Evolutionary conservation across 1,140 invertebrate species (phyloP), one percentile per base, ranked within the genome.

Genomic region (Megalonaias nervosa): DNA sequence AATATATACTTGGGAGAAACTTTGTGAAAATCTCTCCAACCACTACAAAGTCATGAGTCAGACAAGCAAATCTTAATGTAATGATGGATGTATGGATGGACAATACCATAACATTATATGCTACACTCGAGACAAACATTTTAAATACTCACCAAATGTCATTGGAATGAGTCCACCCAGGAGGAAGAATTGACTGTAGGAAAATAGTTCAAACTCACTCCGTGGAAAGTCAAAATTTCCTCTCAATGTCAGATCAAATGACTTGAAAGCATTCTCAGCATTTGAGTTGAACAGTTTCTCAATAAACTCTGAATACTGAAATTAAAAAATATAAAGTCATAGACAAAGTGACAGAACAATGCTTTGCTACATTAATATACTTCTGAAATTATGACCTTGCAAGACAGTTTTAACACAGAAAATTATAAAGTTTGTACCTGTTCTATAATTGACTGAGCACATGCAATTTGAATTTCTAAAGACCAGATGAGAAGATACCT

Each of bases 251-350:
- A 87, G 16, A 69, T 87, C 85, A 68, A 82, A 75, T 2, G 81
- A 75, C 59, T 81, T 79, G 55, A 85, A 87, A 19, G 77, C 57
- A 58, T 83, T 81, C 4, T 64, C 73, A 26, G 66, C 57, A 9
- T 72, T 64, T n/a, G 67, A 74, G 12, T 55, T 58, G 17, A 74
- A 61, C 14, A 87, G 9, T 57, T 80, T 83, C 11, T 79, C 71
- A 14, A 85, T 73, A 19, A 85, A 71, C 58, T 87, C 85, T 58
- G 84, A 82, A 56, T 79, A 80, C 85, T 86, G 73, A 57, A 85
- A 85, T 55, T 48, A 48, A 5, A 48, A 48, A 48, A 48, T 48
- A 48, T 48, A 48, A 48, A 48, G 11, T 48, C 38, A 48, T 6
- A 48, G 0, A 48, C 4, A 48, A 31, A 31, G 26, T 2, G 38